Evolutionary conservation across 2,797 vertebrate genomes (phyloP).

Genomic region (Myotis daubentonii): DNA sequence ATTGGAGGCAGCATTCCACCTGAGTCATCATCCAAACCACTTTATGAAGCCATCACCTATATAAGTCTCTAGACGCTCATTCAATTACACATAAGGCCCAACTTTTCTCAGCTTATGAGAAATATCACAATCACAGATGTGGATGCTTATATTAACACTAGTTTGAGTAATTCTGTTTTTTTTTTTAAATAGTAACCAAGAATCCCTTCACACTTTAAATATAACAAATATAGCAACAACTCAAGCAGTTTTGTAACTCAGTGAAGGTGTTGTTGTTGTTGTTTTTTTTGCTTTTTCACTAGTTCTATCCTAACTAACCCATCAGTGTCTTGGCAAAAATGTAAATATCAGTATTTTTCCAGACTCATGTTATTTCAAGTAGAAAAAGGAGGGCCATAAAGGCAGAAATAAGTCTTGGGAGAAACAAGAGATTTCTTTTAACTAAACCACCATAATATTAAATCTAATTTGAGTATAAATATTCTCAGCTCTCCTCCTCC

Average conservation of each 20-base stretch:
- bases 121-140: neutral
- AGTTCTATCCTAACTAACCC: slow-evolving; percentile 30
- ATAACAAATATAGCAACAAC: neutral
- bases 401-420: slow-evolving; percentile 32
- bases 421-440: neutral
- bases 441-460: neutral
- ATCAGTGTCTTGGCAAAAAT: slow-evolving; percentile 61
- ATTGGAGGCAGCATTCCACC: slow-evolving; percentile 66
- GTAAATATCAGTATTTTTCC: slow-evolving; percentile 38
- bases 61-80: slow-evolving; percentile 48
- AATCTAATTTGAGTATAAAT: neutral
- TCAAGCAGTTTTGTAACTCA: neutral
- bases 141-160: neutral
- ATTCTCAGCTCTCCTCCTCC: neutral
- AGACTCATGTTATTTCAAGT: slow-evolving; percentile 49
- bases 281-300: neutral
- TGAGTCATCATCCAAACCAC: slow-evolving; percentile 56
- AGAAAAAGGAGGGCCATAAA: slow-evolving; percentile 49
- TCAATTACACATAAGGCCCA: slow-evolving; percentile 47
- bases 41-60: slow-evolving; percentile 54
- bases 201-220: neutral
- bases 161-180: neutral
- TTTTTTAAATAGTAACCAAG: neutral
- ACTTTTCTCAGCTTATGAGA: slow-evolving; percentile 5
- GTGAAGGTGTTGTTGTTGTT: neutral